phyloP scores from a whole-genome alignment of 2,113 vertebrate genomes.

The Leucopternis melanops region DNA sequence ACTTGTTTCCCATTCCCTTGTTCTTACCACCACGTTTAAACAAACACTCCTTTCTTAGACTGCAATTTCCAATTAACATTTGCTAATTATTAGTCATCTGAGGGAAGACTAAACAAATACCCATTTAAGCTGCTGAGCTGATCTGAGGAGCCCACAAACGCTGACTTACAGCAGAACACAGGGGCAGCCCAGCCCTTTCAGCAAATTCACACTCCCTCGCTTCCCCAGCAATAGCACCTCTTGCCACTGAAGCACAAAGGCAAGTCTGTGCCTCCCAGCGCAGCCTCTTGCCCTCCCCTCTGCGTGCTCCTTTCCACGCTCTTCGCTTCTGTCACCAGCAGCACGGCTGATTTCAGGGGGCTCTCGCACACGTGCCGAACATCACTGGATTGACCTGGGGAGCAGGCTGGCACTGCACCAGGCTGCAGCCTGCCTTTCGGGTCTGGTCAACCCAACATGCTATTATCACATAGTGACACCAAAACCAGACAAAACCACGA shows the following conservation, averaged over 20 bases:
- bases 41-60: background rate
- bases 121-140: background rate
- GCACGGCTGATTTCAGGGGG: accelerated
- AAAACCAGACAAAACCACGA: background rate
- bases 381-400: too few relatives aligned
- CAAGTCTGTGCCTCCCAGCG: background rate
- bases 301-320: background rate
- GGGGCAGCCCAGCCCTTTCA: background rate
- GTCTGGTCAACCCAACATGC: accelerated
- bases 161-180: background rate
- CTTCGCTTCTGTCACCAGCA: background rate
- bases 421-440: background rate
- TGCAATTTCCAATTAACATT: background rate
- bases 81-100: background rate
- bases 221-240: background rate
- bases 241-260: background rate
- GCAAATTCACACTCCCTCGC: background rate
- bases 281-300: background rate
- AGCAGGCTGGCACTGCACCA: background rate
- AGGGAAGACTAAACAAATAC: background rate
- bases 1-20: background rate
- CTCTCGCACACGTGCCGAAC: accelerated
- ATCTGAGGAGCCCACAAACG: background rate
- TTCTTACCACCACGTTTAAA: background rate
- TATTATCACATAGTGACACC: background rate